Evolutionary conservation across 2,888 invertebrate species (phyloP), one percentile per base, ranked within the genome.

Genomic region (Meta bourneti): DNA sequence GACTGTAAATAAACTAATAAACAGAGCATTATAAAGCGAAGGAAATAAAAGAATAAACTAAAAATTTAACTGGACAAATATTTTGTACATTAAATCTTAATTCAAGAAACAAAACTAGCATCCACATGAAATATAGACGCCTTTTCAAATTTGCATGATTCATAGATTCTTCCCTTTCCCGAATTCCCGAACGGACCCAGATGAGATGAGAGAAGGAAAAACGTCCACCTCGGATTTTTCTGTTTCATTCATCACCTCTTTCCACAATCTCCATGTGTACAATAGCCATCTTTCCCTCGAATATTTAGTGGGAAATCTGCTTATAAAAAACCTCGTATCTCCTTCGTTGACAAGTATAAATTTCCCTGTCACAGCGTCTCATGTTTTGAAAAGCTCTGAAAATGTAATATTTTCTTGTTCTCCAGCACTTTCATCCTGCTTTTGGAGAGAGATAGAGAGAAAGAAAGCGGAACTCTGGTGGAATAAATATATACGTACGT

Each of bases 291-390:
- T n/a, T 80, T 61, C 78, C 74, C 71, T 79, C n/a, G 20, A 52
- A 79, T 19, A 84, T 61, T 61, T 78, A 71, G 71, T 20, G 54
- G 52, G 61, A 34, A 82, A 89, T 81, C 52, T 71, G 34, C 85
- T 51, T 52, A 85, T 86, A 77, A 86, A 88, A 72, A 88, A 81
- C 71, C 82, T 78, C 86, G 74, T 82, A 87, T 91, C 91, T 82
- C 74, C 80, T 71, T 52, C 80, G 81, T 81, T 91, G 91, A 91
- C 91, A 91, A 86, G 91, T 91, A 91, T 91, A 82, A 91, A 91
- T 91, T 91, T 91, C 91, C 86, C 61, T 91, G 91, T 91, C 91
- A 91, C 82, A 82, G 75, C 91, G 81, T 91, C 81, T 91, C 91
- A 87, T 91, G 82, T 81, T 83, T 54, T 79, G 72, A 90, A 90